These are phyloP conservation scores for Gastrophysa polygoni DNA, from an alignment of 2,888 invertebrate genomes.

Conservation along the genomic window DNA sequence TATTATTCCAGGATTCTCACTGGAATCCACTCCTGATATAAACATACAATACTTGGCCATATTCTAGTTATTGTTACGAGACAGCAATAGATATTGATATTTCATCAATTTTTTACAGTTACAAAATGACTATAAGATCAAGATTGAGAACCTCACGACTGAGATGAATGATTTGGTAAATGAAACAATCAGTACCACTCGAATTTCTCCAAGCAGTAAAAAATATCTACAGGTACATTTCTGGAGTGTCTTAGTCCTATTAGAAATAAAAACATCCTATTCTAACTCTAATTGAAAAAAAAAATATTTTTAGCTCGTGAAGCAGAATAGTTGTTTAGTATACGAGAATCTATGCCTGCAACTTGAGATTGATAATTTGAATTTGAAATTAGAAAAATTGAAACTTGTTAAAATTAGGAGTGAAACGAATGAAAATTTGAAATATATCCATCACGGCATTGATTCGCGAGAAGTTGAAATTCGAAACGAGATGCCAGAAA, in stretches of 20 bases:
- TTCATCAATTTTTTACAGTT: slow-evolving; percentile 44
- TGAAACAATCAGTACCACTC: slow-evolving; percentile 45
- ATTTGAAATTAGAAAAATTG: slow-evolving; percentile 45
- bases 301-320: slow-evolving; percentile 51
- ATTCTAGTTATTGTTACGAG: too few species aligned
- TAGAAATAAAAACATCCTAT: too few species aligned
- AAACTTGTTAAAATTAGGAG: slow-evolving; percentile 45
- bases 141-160: slow-evolving; percentile 49
- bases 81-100: too few species aligned
- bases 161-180: slow-evolving; percentile 50
- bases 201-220: slow-evolving; percentile 55
- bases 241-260: too few species aligned
- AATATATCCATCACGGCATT: slow-evolving; percentile 39
- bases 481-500: slow-evolving; percentile 40
- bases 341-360: slow-evolving; percentile 56
- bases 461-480: background rate
- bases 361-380: slow-evolving; percentile 51
- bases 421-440: slow-evolving; percentile 49
- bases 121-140: slow-evolving; percentile 47
- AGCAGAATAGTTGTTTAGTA: slow-evolving; percentile 55
- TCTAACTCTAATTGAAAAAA: too few species aligned
- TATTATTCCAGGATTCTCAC: too few species aligned
- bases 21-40: too few species aligned
- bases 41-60: too few species aligned
- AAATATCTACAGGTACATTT: slow-evolving; percentile 55